Conservation (phyloP, 2,797 vertebrate species). For the Zalophus californianus region DNA sequence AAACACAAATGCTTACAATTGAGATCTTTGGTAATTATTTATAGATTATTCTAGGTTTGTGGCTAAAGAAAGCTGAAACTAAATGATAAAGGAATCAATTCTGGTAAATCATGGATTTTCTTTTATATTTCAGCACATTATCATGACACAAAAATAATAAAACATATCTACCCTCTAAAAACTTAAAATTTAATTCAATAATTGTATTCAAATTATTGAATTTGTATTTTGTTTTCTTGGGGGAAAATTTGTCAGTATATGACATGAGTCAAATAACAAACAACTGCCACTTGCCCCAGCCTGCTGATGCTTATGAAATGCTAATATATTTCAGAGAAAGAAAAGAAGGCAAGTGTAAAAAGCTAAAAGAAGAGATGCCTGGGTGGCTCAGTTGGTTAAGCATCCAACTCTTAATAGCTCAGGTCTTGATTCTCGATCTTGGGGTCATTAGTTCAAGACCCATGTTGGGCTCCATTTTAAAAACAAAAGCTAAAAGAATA, state of each 20-base stretch:
- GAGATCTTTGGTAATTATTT: conserved; percentile 23
- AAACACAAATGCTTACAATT: neutral
- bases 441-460: neutral
- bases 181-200: conserved; percentile 24
- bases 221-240: neutral
- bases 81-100: conserved; percentile 31
- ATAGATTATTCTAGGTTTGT: conserved; percentile 15
- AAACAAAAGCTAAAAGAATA: neutral
- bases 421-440: neutral
- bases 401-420: neutral
- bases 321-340: conserved; percentile 20
- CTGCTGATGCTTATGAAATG: neutral
- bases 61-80: conserved; percentile 31
- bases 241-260: neutral
- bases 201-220: neutral
- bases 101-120: neutral
- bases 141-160: neutral
- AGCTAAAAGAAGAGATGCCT: neutral
- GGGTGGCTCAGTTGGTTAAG: neutral
- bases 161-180: neutral
- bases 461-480: neutral
- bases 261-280: neutral
- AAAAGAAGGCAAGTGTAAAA: neutral
- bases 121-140: neutral
- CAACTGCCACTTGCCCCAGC: neutral